A percentile compares a stretch with the other conserved stretches of the same genome.
Conservation (phyloP, 2,797 vertebrate species). For the Rhinella marina region DNA sequence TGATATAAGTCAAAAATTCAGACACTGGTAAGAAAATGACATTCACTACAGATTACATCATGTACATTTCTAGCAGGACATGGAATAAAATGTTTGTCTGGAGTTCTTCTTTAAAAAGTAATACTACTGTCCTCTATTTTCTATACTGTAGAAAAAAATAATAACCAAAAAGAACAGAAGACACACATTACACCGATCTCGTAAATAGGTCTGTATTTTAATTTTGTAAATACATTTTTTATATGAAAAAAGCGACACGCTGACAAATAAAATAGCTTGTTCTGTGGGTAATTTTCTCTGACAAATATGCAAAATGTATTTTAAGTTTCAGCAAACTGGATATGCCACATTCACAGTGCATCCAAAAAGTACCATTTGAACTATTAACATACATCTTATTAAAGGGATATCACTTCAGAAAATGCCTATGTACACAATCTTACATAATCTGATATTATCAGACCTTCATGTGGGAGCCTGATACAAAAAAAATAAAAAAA, state of each 20-base stretch:
- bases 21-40: too few species aligned
- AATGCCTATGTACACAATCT: conserved; percentile 35
- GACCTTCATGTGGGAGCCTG: conserved; percentile 24
- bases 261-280: conserved; percentile 63
- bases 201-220: conserved; percentile 81
- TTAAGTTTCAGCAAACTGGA: conserved; percentile 41
- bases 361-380: conserved; percentile 33
- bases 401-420: conserved; percentile 37
- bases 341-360: conserved; percentile 53
- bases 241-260: conserved; percentile 63
- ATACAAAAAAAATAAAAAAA: conserved; percentile 45
- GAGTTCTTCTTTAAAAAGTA: too few species aligned
- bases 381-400: background rate
- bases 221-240: conserved; percentile 84
- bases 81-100: too few species aligned
- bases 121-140: too few species aligned
- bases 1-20: too few species aligned
- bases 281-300: conserved; percentile 33
- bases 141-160: background rate
- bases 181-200: conserved; percentile 53
- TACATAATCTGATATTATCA: conserved; percentile 52
- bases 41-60: too few species aligned
- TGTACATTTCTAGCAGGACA: too few species aligned
- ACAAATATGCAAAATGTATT: conserved; percentile 33
- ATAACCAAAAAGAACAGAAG: background rate